Conservation (phyloP, 2,797 vertebrate species). For the Pitangus sulphuratus region DNA sequence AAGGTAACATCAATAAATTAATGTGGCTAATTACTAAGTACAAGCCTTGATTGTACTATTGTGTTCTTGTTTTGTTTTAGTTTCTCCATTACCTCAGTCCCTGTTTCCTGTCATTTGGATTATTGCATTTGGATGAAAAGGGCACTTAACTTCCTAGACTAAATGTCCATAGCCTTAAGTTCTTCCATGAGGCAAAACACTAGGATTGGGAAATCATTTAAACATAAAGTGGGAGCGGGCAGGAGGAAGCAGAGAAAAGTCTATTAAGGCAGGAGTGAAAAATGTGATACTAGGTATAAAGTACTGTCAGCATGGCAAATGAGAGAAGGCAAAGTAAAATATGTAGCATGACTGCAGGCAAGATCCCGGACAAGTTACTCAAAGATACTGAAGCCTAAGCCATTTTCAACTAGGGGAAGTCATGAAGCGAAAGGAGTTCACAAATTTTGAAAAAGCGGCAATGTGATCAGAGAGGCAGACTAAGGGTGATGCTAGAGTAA, state of each 20-base stretch:
- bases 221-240: accelerated
- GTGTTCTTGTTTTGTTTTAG: not conserved
- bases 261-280: not conserved
- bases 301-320: not conserved
- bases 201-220: not conserved
- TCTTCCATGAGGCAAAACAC: not conserved
- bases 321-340: not conserved
- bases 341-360: not conserved
- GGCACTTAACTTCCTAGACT: not conserved
- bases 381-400: not conserved
- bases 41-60: not conserved
- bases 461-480: not conserved
- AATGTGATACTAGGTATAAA: not conserved
- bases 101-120: not conserved
- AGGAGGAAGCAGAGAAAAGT: not conserved
- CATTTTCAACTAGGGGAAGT: not conserved
- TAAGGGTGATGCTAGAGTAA: not conserved
- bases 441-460: not conserved
- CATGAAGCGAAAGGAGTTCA: not conserved
- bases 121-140: not conserved
- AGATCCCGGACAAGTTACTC: not conserved
- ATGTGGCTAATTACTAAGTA: not conserved
- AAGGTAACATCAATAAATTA: constrained; percentile 4
- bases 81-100: constrained; percentile 21
- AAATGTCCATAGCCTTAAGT: not conserved